Base-by-base conservation (phyloP, 2,888 invertebrate species). In the Seira ritae region DNA sequence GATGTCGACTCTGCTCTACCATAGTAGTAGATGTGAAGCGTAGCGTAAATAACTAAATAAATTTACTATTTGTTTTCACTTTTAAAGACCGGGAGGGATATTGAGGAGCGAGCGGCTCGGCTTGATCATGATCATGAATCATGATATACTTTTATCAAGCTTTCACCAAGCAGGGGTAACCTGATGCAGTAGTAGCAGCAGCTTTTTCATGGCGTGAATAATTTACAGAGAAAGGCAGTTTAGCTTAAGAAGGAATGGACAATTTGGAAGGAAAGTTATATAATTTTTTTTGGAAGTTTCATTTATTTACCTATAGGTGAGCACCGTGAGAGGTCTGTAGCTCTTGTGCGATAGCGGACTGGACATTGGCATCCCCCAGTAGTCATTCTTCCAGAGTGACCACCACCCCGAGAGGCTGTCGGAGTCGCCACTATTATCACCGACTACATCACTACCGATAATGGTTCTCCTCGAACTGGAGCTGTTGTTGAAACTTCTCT, bases 291-390 rank as follows among this genome's bases (percentile, higher is more conserved):
- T 65, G 24, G n/a, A n/a, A n/a, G n/a, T n/a, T n/a, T n/a, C n/a
- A n/a, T n/a, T n/a, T n/a, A n/a, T n/a, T 94, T 91, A 96, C 96
- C 96, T 94, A 92, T 96, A 97, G 3, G 95, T 94, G 70, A 96
- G 92, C 68, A 95, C 94, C 12, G 96, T 96, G 87, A 97, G 91
- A 37, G 97, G 96, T 88, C 96, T 92, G 91, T 96, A 96, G 74
- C 96, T 96, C 92, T 96, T 96, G 92, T 96, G 96, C 89, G 96
- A 96, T 90, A 92, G 92, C 71, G 93, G 92, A 90, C 95, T 95
- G n/a, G 93, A 92, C 95, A 97, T 95, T 24, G 95, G 94, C 78
- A 94, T 95, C n/a, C 96, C 96, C 97, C 96, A 97, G 91, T 96
- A 97, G 91, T 97, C 97, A 91, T 96, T 95, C 89, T 92, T 92